phyloP scores from a whole-genome alignment of 2,113 vertebrate species.

The Suricata suricatta region DNA sequence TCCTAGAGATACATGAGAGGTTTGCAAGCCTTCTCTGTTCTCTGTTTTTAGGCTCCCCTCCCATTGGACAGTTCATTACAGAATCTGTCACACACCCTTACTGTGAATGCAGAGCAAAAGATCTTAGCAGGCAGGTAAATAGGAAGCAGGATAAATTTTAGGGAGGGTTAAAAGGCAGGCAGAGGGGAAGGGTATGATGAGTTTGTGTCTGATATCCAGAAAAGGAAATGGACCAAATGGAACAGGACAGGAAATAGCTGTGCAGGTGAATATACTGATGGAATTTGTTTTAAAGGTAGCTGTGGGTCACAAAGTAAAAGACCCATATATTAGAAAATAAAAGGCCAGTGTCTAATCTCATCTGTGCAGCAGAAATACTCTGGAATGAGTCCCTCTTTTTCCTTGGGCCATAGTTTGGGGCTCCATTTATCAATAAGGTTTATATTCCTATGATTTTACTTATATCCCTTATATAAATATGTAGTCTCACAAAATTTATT shows the following conservation, averaged over 20 bases:
- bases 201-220: background rate
- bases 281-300: background rate
- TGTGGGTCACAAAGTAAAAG: background rate
- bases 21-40: background rate
- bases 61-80: background rate
- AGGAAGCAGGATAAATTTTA: background rate
- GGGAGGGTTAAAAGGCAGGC: background rate
- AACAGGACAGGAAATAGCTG: background rate
- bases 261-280: background rate
- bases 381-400: background rate
- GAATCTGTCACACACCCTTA: background rate
- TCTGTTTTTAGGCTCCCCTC: background rate
- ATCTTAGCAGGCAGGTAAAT: background rate
- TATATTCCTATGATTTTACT: background rate
- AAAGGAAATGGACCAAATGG: background rate
- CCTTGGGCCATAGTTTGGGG: background rate
- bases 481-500: background rate
- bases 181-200: background rate
- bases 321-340: background rate
- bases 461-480: background rate
- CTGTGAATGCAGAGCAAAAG: background rate
- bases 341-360: background rate
- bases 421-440: background rate
- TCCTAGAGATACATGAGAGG: background rate
- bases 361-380: background rate